Base-by-base conservation (phyloP, 2,797 vertebrate genomes). In the Betta splendens region DNA sequence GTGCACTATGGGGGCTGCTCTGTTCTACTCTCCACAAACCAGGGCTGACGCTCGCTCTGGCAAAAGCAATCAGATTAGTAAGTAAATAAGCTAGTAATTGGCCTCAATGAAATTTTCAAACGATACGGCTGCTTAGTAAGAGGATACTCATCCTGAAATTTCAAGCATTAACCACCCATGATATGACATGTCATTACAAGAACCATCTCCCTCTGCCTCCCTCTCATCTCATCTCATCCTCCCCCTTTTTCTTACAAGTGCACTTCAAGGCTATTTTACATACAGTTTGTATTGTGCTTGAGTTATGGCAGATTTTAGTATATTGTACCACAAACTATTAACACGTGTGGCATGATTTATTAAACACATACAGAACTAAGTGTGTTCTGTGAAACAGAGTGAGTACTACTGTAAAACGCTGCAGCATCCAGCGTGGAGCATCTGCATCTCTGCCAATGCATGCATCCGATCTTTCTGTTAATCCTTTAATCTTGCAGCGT, bases 101-200 rank as follows among this genome's bases (percentile, higher is more conserved):
- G 79, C 73, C 66, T 65, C 60, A 80, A 81, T 90, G 60, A 88
- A 89, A 90, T 81, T 85, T 89, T 89, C 43, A 87, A 87, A 77
- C 77, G 52, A 62, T 72, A 69, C 26, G 60, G 70, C 55, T 86
- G 81, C 86, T 89, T 84, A 75, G 79, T 78, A 76, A 85, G 79
- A 81, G 69, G 81, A 81, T 67, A 51, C 71, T 80, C 64, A 74
- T 79, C 65, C 25, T 64, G 69, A 62, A 78, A 85, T 78, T 69
- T 73, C 59, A 72, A 60, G 63, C 69, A 77, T 84, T 75, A 82
- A 64, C 76, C 77, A 63, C 60, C 67, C 61, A 45, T 77, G 65
- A 72, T 71, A 31, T 69, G 63, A 78, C 75, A 69, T 79, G 70
- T 70, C 75, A 75, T 73, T 60, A 81, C 54, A 64, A 77, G 43